These are phyloP conservation scores for Haliclona indistincta DNA, from an alignment of 37 sponge, comb jelly and placozoan genomes.

Conservation along the genomic window DNA sequence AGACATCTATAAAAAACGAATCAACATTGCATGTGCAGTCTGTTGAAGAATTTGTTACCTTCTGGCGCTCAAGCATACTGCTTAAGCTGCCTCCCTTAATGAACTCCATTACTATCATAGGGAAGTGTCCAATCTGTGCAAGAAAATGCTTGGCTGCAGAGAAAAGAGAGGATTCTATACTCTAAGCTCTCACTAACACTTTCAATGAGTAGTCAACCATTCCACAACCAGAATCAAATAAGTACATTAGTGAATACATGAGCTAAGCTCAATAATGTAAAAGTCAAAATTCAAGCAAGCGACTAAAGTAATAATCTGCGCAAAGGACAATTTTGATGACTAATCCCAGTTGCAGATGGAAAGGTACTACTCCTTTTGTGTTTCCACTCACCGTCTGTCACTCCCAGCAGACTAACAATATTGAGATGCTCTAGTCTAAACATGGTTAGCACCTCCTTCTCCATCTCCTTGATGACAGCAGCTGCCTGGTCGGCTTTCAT, in stretches of 20 bases:
- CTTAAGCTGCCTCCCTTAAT: constrained; percentile 55
- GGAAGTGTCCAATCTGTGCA: constrained; percentile 2
- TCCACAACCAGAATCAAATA: too few relatives aligned
- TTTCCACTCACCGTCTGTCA: constrained; percentile 31
- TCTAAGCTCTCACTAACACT: too few relatives aligned
- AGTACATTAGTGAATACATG: too few relatives aligned
- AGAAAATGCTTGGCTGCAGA: constrained; percentile 40
- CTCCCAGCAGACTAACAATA: constrained; percentile 55
- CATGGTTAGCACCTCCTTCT: constrained; percentile 48
- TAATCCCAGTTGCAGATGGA: neutral
- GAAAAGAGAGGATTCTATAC: neutral
- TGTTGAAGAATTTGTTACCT: too few relatives aligned
- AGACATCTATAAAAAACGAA: neutral
- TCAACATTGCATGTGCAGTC: neutral
- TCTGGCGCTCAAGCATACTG: constrained; percentile 15
- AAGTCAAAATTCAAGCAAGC: neutral
- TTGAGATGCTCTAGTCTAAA: constrained; percentile 39
- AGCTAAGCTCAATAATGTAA: neutral
- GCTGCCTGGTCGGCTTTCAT: neutral
- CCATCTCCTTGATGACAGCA: constrained; percentile 49
- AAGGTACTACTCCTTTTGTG: neutral
- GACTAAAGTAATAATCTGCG: neutral
- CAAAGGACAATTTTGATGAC: neutral
- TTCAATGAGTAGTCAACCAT: too few relatives aligned
- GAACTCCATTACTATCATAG: constrained; percentile 70